Base-by-base conservation (phyloP, 1,140 invertebrate genomes). In the Metopolophium dirhodum region DNA sequence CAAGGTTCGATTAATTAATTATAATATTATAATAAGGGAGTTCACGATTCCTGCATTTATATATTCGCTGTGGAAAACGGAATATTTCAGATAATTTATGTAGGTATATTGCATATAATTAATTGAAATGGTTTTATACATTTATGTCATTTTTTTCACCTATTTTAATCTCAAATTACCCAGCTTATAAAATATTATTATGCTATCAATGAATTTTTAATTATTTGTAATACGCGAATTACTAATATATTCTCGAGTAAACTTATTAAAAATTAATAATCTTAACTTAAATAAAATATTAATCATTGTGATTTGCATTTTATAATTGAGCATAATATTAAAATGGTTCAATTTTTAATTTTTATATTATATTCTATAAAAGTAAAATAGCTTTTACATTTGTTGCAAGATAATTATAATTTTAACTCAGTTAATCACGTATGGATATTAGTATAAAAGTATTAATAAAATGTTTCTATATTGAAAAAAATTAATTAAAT, bases 1-100 rank as follows among this genome's bases (percentile, higher is more conserved):
- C 86, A 35, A 8, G 47, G n/a, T 88, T 51, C 26, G 18, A n/a
- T 88, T 88, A 49, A 88, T 88, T 88, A 51, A 88, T 88, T 88
- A 88, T 88, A 51, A 51, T 35, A 51, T 51, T 35, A 51, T 51
- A 51, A 88, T 35, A 51, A 51, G n/a, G 86, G 86, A 88, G 47
- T 88, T 88, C n/a, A 35, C 18, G n/a, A 51, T 87, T n/a, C 1
- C 45, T n/a, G 30, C 3, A 85, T 45, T 30, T 45, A 18, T 41
- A 30, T 68, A n/a, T 45, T 49, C 45, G 11, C 30, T 14, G 8
- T 14, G 1, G 23, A n/a, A 41, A 86, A 41, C 26, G 41, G 22
- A 7, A 20, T 85, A 41, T 45, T 41, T 54, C 22, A 23, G 51
- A 54, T 54, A 61, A 61, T 61, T 1, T 61, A 57, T 57, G 9